Percentiles rank a stretch among this genome's conserved stretches.
phyloP scores from a whole-genome alignment of 1,140 invertebrate species.

The Vollenhovia emeryi region DNA sequence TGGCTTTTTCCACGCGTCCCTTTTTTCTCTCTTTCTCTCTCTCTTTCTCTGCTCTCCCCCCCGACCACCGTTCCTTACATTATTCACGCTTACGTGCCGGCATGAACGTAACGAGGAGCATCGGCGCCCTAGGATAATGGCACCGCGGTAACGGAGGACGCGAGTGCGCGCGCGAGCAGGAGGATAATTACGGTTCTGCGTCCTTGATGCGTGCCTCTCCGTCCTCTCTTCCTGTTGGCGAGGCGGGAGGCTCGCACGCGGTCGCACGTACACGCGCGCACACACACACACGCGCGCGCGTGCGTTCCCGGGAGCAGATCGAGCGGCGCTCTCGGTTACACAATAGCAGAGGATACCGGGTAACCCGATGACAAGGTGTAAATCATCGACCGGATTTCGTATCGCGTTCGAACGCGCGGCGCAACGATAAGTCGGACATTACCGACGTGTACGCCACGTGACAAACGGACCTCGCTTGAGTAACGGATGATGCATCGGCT shows the following conservation, averaged over 20 bases:
- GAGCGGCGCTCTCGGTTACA: slow-evolving; percentile 7
- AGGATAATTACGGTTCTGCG: slow-evolving; percentile 72
- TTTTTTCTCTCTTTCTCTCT: slow-evolving; percentile 42
- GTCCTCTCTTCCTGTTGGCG: slow-evolving; percentile 49
- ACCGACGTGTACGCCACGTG: slow-evolving; percentile 41
- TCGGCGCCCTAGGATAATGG: slow-evolving; percentile 59
- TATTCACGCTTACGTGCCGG: slow-evolving; percentile 68
- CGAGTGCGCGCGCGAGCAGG: neutral
- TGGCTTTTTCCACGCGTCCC: slow-evolving; percentile 65
- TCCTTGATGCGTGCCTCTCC: slow-evolving; percentile 63
- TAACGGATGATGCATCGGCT: slow-evolving; percentile 48
- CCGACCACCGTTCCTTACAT: slow-evolving; percentile 61
- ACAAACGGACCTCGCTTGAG: slow-evolving; percentile 60
- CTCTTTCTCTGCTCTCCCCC: neutral
- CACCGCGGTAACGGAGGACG: neutral
- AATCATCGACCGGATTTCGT: slow-evolving; percentile 67
- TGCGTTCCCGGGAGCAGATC: neutral
- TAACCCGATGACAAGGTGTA: slow-evolving; percentile 70
- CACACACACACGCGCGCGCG: neutral
- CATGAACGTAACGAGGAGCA: slow-evolving; percentile 65
- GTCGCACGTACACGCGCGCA: neutral
- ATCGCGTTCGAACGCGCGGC: slow-evolving; percentile 61
- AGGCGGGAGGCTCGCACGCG: neutral
- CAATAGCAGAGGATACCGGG: slow-evolving; percentile 62
- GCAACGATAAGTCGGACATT: slow-evolving; percentile 68